Base-by-base conservation (phyloP, 2,888 invertebrate genomes). In the Perizoma affinitatum region DNA sequence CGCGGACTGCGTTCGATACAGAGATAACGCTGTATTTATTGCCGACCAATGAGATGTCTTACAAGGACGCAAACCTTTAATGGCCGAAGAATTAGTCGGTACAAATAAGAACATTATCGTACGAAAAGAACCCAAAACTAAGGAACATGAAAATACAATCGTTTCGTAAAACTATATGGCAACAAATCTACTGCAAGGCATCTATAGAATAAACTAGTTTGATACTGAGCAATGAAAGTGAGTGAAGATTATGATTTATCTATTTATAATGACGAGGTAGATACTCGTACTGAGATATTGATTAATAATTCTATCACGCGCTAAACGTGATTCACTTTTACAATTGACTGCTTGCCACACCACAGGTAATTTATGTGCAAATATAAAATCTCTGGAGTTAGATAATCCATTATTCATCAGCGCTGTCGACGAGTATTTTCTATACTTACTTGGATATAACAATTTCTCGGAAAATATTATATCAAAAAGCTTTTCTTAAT, bases 21-120 rank as follows among this genome's bases (percentile, higher is more conserved):
- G 79, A 88, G 91, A 92, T 92, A 91, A 88, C 87, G 76, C 72
- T 57, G 72, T 86, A 92, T 91, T 92, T 92, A 92, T 90, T 82
- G 73, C 84, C 82, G 73, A 72, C 86, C 88, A 89, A 86, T 88
- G 84, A 87, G 83, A 83, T 87, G 89, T 86, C 84, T 81, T 79
- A 84, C 83, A 87, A 83, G 82, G 77, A 79, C 75, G 76, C 82
- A 80, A 87, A 83, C 84, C 85, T 88, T 88, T 86, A 88, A 87
- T 78, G 82, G 74, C 70, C 78, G 61, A 79, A 80, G 80, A 88
- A 90, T 91, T 90, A 85, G 87, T 85, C 70, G 68, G 71, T 79
- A 87, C 87, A 86, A 88, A 88, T 84, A 82, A 83, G 53, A 49
- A 49, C 51, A 49, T 52, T 54, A 54, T 57, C 34, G 42, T 50